Conservation (phyloP, 2,797 vertebrate genomes). For the Fringilla coelebs region DNA sequence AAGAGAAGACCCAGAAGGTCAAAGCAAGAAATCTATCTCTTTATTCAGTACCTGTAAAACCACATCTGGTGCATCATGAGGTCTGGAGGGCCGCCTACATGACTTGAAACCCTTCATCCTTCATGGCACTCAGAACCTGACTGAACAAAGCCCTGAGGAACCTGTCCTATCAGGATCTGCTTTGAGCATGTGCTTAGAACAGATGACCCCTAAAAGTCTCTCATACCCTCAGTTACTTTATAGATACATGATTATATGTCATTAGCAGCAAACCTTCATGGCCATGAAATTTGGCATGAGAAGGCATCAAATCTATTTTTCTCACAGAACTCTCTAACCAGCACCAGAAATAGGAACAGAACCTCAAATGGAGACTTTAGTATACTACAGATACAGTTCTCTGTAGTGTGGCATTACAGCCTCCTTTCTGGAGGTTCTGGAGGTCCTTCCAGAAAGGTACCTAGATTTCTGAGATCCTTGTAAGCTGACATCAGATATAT, state of each 20-base stretch:
- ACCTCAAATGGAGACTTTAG: neutral
- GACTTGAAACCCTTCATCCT: neutral
- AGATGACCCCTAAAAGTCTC: neutral
- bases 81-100: neutral
- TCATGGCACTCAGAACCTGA: neutral
- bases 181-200: neutral
- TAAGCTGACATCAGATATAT: neutral
- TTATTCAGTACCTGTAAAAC: neutral
- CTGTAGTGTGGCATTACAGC: neutral
- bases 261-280: neutral
- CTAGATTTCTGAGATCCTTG: neutral
- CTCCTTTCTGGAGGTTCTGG: neutral
- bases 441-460: neutral
- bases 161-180: neutral
- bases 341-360: neutral
- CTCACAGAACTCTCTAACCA: neutral
- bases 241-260: neutral
- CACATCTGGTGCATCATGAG: neutral
- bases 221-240: neutral
- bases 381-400: neutral
- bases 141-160: neutral
- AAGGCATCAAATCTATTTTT: neutral
- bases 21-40: neutral
- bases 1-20: neutral
- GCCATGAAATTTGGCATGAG: neutral